These are phyloP conservation scores for Spatulosminthurus flaviceps DNA, from an alignment of 2,888 invertebrate species.

Conservation along the genomic window DNA sequence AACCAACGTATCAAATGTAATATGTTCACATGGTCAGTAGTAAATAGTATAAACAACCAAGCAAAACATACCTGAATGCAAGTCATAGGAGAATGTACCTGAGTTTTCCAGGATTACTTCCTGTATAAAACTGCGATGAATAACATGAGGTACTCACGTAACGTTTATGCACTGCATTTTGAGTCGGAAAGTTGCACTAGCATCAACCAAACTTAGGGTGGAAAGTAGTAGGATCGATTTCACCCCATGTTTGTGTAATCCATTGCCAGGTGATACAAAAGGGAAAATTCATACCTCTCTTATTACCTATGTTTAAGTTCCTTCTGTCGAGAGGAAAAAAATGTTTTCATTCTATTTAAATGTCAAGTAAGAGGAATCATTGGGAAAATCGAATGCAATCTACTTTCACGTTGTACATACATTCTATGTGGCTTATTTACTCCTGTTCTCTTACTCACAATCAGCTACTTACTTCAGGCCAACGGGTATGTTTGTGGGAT, in stretches of 20 bases:
- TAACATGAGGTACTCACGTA: background rate
- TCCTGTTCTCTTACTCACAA: too few species aligned
- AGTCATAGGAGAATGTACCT: too few species aligned
- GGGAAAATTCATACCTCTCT: background rate
- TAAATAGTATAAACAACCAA: too few species aligned
- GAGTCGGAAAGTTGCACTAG: constrained; percentile 1
- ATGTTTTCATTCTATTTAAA: background rate
- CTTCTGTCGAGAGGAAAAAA: background rate
- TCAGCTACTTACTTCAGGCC: too few species aligned
- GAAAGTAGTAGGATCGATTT: constrained; percentile 33
- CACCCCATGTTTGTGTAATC: constrained; percentile 45
- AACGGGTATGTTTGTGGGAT: background rate
- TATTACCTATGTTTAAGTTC: background rate
- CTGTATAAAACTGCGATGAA: background rate
- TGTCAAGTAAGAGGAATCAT: too few species aligned
- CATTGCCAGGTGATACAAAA: constrained; percentile 47
- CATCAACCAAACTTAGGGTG: constrained; percentile 6
- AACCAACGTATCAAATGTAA: too few species aligned
- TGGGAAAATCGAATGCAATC: too few species aligned
- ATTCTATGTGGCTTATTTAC: too few species aligned
- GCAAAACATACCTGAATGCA: too few species aligned
- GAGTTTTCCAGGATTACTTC: background rate
- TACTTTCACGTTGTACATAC: too few species aligned
- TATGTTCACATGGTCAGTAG: too few species aligned
- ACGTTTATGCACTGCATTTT: background rate